Evolutionary conservation across 2,888 invertebrate species (phyloP).

Genomic region (Lamellibrachia satsuma): DNA sequence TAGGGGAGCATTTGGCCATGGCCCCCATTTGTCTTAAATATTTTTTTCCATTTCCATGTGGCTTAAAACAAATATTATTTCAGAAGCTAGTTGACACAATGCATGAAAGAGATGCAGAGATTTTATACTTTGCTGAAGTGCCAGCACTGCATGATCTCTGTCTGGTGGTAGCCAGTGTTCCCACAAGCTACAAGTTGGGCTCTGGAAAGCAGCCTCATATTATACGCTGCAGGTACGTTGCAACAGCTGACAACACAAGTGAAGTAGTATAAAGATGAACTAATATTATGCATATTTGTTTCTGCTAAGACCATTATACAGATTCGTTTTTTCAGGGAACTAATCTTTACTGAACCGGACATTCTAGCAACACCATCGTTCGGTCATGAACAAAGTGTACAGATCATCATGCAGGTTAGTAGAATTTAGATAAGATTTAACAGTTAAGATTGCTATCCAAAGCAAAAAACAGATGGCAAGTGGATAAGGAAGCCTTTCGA

Average conservation of each 20-base stretch:
- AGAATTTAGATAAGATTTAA: background rate
- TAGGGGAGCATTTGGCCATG: too few relatives aligned
- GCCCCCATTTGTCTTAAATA: background rate
- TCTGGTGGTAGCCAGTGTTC: background rate
- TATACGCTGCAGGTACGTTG: slow-evolving; percentile 6
- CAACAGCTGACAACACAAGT: background rate
- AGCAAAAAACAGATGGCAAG: too few relatives aligned
- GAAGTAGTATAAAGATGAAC: background rate
- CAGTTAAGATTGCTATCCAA: background rate
- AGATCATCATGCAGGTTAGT: slow-evolving; percentile 53
- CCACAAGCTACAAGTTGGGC: background rate
- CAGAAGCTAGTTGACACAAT: background rate
- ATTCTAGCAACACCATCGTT: slow-evolving; percentile 55
- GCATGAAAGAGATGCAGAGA: slow-evolving; percentile 1
- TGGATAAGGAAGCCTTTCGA: too few relatives aligned
- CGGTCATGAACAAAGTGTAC: slow-evolving; percentile 48
- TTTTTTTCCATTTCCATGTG: background rate
- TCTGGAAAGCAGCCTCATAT: background rate
- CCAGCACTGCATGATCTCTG: background rate
- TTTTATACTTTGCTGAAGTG: background rate
- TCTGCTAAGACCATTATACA: background rate
- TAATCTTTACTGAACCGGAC: slow-evolving; percentile 59
- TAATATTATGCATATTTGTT: background rate
- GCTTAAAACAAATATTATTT: background rate
- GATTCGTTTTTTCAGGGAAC: slow-evolving; percentile 47